Evolutionary conservation across 2,113 vertebrate genomes (phyloP).

Genomic region (Perca schrenkii): DNA sequence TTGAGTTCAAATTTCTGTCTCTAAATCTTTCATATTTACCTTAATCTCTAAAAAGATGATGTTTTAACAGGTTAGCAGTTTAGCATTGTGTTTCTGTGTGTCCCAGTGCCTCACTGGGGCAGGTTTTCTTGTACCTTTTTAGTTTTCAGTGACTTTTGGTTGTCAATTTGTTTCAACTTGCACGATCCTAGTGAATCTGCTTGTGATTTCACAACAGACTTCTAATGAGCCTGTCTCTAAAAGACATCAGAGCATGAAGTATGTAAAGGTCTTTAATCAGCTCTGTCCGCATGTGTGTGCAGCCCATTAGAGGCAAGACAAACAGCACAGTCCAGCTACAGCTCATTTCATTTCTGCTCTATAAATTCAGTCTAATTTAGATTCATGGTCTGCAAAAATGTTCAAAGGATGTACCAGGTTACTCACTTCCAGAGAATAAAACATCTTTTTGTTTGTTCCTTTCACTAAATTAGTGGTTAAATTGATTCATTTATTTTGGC

Average conservation of each 20-base stretch:
- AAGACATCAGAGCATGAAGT: constrained; percentile 47
- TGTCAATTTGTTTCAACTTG: constrained; percentile 11
- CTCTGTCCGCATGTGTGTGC: constrained; percentile 23
- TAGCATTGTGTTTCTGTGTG: no score
- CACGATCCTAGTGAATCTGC: background rate
- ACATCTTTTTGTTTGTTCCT: background rate
- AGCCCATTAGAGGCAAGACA: constrained; percentile 2
- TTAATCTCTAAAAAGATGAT: background rate
- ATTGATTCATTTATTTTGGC: no score
- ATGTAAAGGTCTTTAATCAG: constrained; percentile 50
- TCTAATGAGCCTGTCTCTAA: constrained; percentile 38
- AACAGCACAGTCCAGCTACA: background rate
- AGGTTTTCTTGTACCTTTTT: background rate
- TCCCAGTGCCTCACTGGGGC: background rate
- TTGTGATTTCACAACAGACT: constrained; percentile 33
- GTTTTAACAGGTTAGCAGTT: background rate
- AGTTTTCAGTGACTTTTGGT: background rate
- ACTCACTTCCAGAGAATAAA: background rate
- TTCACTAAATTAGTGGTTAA: background rate
- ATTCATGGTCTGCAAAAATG: background rate
- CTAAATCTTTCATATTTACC: background rate
- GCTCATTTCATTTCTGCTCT: background rate
- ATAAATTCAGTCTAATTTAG: background rate
- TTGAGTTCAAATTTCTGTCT: no score
- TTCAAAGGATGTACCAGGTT: background rate